phyloP scores from a whole-genome alignment of 2,113 vertebrate genomes.

The Pholis gunnellus region DNA sequence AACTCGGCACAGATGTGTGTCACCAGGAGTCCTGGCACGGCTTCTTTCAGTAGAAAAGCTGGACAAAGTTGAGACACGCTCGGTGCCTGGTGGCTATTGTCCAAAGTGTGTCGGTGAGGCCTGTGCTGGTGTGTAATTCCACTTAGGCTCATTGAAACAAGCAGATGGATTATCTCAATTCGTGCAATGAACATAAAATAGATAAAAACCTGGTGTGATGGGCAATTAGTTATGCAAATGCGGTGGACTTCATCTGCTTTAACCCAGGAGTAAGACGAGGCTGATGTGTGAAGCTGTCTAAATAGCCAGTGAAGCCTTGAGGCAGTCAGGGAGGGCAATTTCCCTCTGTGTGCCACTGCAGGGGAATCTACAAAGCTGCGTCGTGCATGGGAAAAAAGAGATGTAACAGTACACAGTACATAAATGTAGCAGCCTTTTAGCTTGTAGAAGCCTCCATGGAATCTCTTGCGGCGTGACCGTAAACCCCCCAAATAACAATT shows the following conservation, averaged over 20 bases:
- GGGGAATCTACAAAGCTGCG: constrained; percentile 39
- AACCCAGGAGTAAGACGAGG: constrained; percentile 47
- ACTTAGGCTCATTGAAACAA: constrained; percentile 56
- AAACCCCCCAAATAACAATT: constrained; percentile 26
- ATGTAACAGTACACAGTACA: neutral
- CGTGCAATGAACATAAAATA: constrained; percentile 26
- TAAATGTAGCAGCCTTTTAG: neutral
- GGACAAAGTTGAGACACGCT: constrained; percentile 55
- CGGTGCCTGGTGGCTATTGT: constrained; percentile 75
- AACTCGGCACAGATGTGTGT: constrained; percentile 81
- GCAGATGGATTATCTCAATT: constrained; percentile 54
- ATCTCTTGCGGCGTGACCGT: neutral
- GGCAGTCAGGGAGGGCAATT: constrained; percentile 40
- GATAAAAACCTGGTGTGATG: constrained; percentile 59
- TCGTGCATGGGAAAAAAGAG: constrained; percentile 44
- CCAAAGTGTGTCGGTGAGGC: constrained; percentile 48
- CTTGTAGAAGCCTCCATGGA: neutral
- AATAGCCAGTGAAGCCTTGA: constrained; percentile 66
- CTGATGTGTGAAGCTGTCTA: constrained; percentile 75
- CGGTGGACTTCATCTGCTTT: constrained; percentile 63
- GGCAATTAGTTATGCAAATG: constrained; percentile 61
- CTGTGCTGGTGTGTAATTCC: constrained; percentile 54
- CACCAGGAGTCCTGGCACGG: constrained; percentile 69
- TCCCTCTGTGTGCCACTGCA: constrained; percentile 57
- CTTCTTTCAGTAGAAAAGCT: constrained; percentile 68